Conservation (phyloP, 2,113 vertebrate genomes). For the Pseudorectes ferrugineus region DNA sequence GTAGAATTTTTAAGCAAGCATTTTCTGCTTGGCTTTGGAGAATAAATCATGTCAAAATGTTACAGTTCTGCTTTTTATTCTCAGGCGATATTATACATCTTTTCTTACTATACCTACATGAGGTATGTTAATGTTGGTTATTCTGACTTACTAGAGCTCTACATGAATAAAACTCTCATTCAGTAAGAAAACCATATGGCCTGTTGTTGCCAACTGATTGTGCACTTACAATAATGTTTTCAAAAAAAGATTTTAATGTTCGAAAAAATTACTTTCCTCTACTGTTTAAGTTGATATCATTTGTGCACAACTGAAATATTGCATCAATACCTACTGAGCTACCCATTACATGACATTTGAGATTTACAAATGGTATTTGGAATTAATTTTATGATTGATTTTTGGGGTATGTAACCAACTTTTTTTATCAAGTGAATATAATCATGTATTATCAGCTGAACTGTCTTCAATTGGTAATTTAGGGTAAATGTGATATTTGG, state of each 20-base stretch:
- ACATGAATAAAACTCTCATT: not conserved
- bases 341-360: not conserved
- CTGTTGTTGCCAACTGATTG: not conserved
- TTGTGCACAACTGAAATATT: not conserved
- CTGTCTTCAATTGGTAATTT: not conserved
- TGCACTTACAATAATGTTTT: not conserved
- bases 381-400: not conserved
- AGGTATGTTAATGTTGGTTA: not conserved
- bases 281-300: not conserved
- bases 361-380: not conserved
- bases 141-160: not conserved
- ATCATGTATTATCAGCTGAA: not conserved
- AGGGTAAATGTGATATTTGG: not conserved
- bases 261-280: not conserved
- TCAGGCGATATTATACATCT: accelerated
- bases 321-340: not conserved
- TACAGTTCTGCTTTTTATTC: not conserved
- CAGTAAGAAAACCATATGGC: not conserved
- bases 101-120: not conserved
- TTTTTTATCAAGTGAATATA: not conserved
- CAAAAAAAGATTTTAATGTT: not conserved
- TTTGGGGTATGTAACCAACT: not conserved
- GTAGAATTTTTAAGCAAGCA: not conserved
- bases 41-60: not conserved
- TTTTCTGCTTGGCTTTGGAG: not conserved